A percentile compares a stretch with the other conserved stretches of the same genome.
These are phyloP conservation scores for Apamea monoglypha DNA, from an alignment of 2,888 invertebrate genomes.

Conservation along the genomic window DNA sequence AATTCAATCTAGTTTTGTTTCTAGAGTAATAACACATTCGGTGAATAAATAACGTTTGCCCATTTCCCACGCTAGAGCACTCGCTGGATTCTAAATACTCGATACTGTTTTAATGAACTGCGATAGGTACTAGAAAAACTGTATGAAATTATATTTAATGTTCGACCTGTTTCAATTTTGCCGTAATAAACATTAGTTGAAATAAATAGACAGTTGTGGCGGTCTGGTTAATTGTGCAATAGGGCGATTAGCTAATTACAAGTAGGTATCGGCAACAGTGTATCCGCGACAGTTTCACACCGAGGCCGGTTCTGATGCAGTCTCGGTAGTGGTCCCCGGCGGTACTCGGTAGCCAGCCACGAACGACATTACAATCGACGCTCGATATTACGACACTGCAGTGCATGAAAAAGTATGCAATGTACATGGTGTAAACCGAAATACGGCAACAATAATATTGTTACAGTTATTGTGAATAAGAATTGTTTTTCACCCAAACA, in stretches of 20 bases:
- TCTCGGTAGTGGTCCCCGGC: not conserved
- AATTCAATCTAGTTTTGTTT: conserved; percentile 26
- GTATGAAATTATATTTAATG: conserved; percentile 70
- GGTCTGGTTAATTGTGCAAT: conserved; percentile 74
- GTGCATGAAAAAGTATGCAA: conserved; percentile 53
- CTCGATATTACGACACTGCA: conserved; percentile 43
- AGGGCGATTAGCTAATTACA: conserved; percentile 75
- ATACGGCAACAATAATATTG: conserved; percentile 37
- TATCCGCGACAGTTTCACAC: conserved; percentile 56
- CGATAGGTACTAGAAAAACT: conserved; percentile 61
- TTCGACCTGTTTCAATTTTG: conserved; percentile 69
- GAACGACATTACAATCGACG: conserved; percentile 49
- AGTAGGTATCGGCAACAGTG: conserved; percentile 62
- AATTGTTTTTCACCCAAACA: conserved; percentile 22
- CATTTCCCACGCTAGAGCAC: conserved; percentile 59
- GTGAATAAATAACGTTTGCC: conserved; percentile 37
- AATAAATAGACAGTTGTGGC: conserved; percentile 61
- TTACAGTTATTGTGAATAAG: conserved; percentile 41
- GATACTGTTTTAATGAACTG: conserved; percentile 59
- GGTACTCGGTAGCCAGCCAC: not conserved
- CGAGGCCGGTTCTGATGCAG: conserved; percentile 45
- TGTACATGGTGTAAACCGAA: conserved; percentile 48
- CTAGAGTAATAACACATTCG: conserved; percentile 20
- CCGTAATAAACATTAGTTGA: conserved; percentile 63
- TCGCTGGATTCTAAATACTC: conserved; percentile 44